Percentiles rank a stretch among this genome's conserved stretches.
Evolutionary conservation across 2,797 vertebrate species (phyloP).

Genomic region (Anguilla pacifica): DNA sequence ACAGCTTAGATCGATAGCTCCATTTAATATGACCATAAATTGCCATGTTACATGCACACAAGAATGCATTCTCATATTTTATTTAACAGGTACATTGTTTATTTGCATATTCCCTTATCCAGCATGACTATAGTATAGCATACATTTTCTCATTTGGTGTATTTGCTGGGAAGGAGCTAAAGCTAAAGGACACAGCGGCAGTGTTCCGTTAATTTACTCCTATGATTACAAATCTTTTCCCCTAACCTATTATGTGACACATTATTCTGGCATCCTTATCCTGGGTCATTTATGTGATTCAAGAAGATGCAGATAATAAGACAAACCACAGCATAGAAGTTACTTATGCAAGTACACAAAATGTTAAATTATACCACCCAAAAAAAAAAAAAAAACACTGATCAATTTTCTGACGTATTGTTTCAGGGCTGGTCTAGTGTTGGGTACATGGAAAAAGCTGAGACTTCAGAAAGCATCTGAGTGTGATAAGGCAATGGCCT

Average conservation of each 20-base stretch:
- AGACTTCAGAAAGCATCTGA: not conserved
- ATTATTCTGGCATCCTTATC: not conserved
- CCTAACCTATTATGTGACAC: not conserved
- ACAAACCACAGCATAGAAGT: not conserved
- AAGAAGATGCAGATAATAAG: not conserved
- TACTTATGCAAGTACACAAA: not conserved
- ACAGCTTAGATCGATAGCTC: not conserved
- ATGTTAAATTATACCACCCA: not conserved
- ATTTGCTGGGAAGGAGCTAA: not conserved
- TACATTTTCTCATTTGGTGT: not conserved
- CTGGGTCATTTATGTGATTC: not conserved
- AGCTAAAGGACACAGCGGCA: not conserved
- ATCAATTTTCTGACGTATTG: not conserved
- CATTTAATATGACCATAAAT: not conserved
- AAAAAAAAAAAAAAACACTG: not conserved
- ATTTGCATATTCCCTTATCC: slow-evolving; percentile 14
- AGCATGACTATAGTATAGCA: not conserved
- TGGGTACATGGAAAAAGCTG: not conserved
- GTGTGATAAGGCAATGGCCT: not conserved
- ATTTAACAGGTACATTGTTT: not conserved
- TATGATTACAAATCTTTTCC: not conserved
- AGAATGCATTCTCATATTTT: slow-evolving; percentile 11
- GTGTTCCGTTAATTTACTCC: not conserved
- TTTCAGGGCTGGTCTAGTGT: not conserved
- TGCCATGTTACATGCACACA: not conserved